Conservation (phyloP, 2,113 vertebrate genomes). For the Gymnocephalus cernua region DNA sequence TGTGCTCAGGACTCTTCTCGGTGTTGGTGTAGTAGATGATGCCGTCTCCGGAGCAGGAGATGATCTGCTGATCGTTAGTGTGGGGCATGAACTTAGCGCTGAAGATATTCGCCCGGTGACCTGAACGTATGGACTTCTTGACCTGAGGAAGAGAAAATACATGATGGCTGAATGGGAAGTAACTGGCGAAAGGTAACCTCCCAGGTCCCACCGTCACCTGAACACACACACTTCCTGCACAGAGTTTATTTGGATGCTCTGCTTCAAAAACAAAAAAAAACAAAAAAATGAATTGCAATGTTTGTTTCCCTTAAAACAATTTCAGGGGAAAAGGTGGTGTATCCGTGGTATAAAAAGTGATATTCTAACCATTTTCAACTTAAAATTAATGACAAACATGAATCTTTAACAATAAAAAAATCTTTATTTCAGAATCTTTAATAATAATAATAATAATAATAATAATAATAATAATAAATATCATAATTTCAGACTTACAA, state of each 20-base stretch:
- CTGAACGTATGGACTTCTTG: conserved; percentile 96
- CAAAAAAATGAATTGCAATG: neutral
- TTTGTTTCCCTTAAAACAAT: neutral
- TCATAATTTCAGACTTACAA: too few relatives aligned
- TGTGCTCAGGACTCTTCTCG: conserved; percentile 94
- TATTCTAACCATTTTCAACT: neutral
- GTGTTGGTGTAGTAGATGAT: conserved; percentile 97
- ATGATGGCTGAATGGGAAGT: neutral
- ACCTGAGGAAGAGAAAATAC: conserved; percentile 82
- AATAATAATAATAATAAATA: too few relatives aligned
- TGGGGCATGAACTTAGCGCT: conserved; percentile 98
- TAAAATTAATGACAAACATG: neutral
- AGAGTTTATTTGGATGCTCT: neutral
- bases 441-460: too few relatives aligned
- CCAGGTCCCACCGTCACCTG: neutral
- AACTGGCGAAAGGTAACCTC: neutral
- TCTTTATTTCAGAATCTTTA: too few relatives aligned
- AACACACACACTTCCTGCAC: neutral
- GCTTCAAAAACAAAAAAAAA: too few relatives aligned
- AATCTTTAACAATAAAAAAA: neutral
- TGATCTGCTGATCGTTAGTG: conserved; percentile 95
- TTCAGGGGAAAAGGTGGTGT: neutral
- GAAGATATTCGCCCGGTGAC: conserved; percentile 98
- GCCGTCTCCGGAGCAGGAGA: conserved; percentile 98
- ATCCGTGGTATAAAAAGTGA: neutral